Evolutionary conservation across 2,888 invertebrate species (phyloP).

Genomic region (Bedellia somnulentella): DNA sequence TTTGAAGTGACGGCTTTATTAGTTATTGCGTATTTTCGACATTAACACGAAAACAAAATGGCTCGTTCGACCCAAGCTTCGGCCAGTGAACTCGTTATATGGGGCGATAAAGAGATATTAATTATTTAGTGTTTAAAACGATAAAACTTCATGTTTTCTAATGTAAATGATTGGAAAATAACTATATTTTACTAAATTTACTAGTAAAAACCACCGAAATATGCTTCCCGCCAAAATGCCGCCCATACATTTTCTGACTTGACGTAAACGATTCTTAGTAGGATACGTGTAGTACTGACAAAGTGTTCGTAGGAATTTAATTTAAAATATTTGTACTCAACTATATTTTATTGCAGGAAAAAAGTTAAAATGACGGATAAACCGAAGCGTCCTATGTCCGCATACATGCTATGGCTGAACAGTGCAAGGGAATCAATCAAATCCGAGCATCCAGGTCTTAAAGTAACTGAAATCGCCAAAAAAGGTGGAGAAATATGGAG

Average conservation of each 20-base stretch:
- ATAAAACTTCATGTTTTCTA: constrained; percentile 7
- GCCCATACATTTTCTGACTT: constrained; percentile 30
- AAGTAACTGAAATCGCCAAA: constrained; percentile 91
- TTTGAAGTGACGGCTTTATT: constrained; percentile 43
- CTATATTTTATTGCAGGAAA: constrained; percentile 31
- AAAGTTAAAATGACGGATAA: constrained; percentile 76
- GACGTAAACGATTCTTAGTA: too few species aligned
- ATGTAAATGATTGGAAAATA: constrained; percentile 10
- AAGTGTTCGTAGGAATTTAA: constrained; percentile 18
- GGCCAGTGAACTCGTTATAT: constrained; percentile 57
- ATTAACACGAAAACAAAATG: constrained; percentile 61
- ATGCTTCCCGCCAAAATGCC: constrained; percentile 60
- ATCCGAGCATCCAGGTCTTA: constrained; percentile 85
- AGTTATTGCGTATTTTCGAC: constrained; percentile 57
- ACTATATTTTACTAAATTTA: constrained; percentile 8
- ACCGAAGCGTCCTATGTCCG: constrained; percentile 91
- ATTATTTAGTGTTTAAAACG: constrained; percentile 4
- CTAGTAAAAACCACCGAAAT: constrained; percentile 16
- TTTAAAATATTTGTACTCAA: constrained; percentile 19
- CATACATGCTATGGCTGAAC: constrained; percentile 95
- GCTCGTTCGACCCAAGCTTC: constrained; percentile 56
- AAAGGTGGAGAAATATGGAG: constrained; percentile 97
- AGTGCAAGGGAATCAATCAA: constrained; percentile 87
- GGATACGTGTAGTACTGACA: constrained; percentile 21
- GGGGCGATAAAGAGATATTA: constrained; percentile 38